Conservation (phyloP, 2,888 invertebrate genomes). For the Nowickia ferox region DNA sequence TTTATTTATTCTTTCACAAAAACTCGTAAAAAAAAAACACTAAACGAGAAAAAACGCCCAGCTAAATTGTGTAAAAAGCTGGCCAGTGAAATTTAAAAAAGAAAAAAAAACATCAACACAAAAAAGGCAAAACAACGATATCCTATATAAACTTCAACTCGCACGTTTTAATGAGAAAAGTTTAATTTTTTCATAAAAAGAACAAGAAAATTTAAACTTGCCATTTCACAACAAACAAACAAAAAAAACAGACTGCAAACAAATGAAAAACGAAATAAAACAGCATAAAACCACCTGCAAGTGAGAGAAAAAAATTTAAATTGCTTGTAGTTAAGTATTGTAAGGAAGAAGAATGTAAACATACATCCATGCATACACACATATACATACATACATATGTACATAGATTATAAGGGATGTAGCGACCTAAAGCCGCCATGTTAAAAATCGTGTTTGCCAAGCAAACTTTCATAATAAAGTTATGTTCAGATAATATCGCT, state of each 20-base stretch:
- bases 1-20: slow-evolving; percentile 20
- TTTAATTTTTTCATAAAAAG: slow-evolving; percentile 80
- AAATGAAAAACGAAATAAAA: slow-evolving; percentile 46
- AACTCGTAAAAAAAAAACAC: slow-evolving; percentile 1
- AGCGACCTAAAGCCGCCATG: slow-evolving; percentile 71
- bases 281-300: slow-evolving; percentile 61
- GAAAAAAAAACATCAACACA: slow-evolving; percentile 1
- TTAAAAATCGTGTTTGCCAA: slow-evolving; percentile 69
- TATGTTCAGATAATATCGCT: slow-evolving; percentile 74
- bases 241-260: slow-evolving; percentile 8
- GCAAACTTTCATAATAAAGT: slow-evolving; percentile 80
- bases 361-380: not conserved
- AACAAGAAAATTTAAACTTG: slow-evolving; percentile 67
- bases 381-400: slow-evolving; percentile 24
- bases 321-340: slow-evolving; percentile 22
- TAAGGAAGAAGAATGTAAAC: slow-evolving; percentile 17
- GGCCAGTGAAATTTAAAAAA: slow-evolving; percentile 54
- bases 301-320: slow-evolving; percentile 51
- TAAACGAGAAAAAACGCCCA: slow-evolving; percentile 1
- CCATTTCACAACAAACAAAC: not conserved
- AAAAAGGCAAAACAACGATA: slow-evolving; percentile 38
- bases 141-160: slow-evolving; percentile 73
- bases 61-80: slow-evolving; percentile 47
- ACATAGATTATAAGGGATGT: slow-evolving; percentile 55
- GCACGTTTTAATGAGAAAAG: slow-evolving; percentile 82